Evolutionary conservation across 2,797 vertebrate genomes (phyloP), one percentile per base, ranked within the genome.

Genomic region (Meriones psammophilus): DNA sequence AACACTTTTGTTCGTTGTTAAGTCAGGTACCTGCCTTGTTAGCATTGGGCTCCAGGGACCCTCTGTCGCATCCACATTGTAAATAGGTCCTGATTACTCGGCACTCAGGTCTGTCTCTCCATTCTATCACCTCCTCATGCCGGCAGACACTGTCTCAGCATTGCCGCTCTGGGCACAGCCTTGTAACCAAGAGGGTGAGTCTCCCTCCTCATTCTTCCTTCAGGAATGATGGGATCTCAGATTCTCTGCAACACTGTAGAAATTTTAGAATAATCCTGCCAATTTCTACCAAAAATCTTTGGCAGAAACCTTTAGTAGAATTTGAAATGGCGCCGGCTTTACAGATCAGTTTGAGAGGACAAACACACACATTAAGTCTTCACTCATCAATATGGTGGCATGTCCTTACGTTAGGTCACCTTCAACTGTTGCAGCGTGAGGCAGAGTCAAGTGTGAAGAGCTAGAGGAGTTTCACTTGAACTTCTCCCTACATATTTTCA

Each of bases 121-220:
- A 13, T 5, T n/a, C 46, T 24, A 15, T 7, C 6, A 26, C 33
- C 64, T 10, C 66, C 71, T 20, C 46, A 13, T 0, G 42, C 50
- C 54, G 7, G 17, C 8, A 18, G 20, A 69, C 24, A 39, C 33
- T 28, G 33, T 14, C 30, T 24, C 28, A 50, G 36, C 14, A 8
- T 22, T 26, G 39, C 0, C 4, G n/a, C 50, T 76, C 46, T 39
- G 26, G 0, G 26, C 33, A 4, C 0, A 24, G 8, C 9, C 36
- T 54, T 8, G 26, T 64, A 64, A 71, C n/a, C 39, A 50, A 12
- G n/a, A 71, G 24, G 5, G 28, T n/a, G n/a, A 36, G 30, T 42
- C 60, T 56, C 36, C 69, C 60, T 33, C 20, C 46, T 71, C 15
- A 24, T 7, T 83, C 56, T 54, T 81, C 36, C n/a, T 69, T 66